phyloP scores from a whole-genome alignment of 2,113 vertebrate genomes.

The Axis porcinus region DNA sequence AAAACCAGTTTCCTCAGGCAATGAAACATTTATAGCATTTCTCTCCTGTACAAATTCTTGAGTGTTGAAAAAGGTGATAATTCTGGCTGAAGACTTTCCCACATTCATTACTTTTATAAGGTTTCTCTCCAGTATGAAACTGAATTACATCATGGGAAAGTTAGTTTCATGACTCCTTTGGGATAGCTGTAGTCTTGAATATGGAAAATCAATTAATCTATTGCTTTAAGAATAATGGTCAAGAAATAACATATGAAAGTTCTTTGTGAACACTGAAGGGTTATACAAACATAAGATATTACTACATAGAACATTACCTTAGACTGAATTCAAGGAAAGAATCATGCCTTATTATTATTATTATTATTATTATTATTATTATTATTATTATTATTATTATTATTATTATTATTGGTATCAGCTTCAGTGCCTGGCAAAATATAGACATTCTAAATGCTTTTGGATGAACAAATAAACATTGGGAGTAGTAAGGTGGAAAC shows the following conservation, averaged over 20 bases:
- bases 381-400: background rate
- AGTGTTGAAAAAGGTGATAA: slow-evolving; percentile 40
- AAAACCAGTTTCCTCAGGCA: slow-evolving; percentile 25
- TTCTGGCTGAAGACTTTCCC: slow-evolving; percentile 68
- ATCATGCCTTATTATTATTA: background rate
- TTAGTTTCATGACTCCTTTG: slow-evolving; percentile 41
- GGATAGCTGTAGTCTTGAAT: slow-evolving; percentile 44
- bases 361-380: background rate
- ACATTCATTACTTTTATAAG: slow-evolving; percentile 64
- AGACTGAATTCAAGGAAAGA: background rate
- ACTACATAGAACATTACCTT: background rate
- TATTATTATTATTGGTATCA: background rate
- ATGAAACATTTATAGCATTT: slow-evolving; percentile 39
- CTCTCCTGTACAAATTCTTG: slow-evolving; percentile 42
- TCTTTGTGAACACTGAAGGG: slow-evolving; percentile 7
- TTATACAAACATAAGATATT: background rate
- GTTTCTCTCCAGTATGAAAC: slow-evolving; percentile 43
- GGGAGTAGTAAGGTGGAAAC: background rate
- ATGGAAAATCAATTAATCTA: slow-evolving; percentile 49
- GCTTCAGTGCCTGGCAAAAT: background rate
- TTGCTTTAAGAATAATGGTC: slow-evolving; percentile 20
- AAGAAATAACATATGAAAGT: background rate
- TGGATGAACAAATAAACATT: background rate
- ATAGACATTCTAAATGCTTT: background rate
- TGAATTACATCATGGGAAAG: slow-evolving; percentile 69